Percentiles rank a stretch among this genome's conserved stretches.
These are phyloP conservation scores for Drosophila lutescens DNA, from an alignment of 2,888 invertebrate genomes.

Conservation along the genomic window DNA sequence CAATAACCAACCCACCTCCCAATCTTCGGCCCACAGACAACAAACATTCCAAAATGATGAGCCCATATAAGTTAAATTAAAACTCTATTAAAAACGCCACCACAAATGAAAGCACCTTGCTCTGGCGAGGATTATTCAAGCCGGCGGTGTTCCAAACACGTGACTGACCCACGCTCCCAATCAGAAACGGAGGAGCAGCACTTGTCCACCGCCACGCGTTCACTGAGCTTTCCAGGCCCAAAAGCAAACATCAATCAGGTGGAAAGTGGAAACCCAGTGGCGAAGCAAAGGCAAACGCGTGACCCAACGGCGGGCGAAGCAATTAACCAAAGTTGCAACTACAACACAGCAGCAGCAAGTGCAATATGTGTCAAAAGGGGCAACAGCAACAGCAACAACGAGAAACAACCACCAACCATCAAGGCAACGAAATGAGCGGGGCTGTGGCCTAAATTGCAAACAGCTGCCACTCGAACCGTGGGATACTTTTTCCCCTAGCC, in stretches of 20 bases:
- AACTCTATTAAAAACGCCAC: slow-evolving; percentile 39
- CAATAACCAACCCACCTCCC: slow-evolving; percentile 3
- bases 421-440: slow-evolving; percentile 57
- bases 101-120: slow-evolving; percentile 34
- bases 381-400: slow-evolving; percentile 46
- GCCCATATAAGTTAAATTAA: slow-evolving; percentile 56
- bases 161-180: slow-evolving; percentile 61
- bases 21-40: slow-evolving; percentile 6
- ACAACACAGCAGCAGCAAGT: slow-evolving; percentile 57
- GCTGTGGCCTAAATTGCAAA: slow-evolving; percentile 82
- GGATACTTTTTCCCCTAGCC: slow-evolving; percentile 80
- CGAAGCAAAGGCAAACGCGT: slow-evolving; percentile 55
- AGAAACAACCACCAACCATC: slow-evolving; percentile 26
- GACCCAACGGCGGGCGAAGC: slow-evolving; percentile 50
- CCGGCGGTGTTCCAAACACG: slow-evolving; percentile 44
- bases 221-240: slow-evolving; percentile 24
- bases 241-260: slow-evolving; percentile 45
- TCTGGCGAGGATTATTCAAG: slow-evolving; percentile 36
- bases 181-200: slow-evolving; percentile 28
- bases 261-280: slow-evolving; percentile 8
- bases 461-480: slow-evolving; percentile 83
- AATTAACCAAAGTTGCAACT: slow-evolving; percentile 56
- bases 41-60: slow-evolving; percentile 58
- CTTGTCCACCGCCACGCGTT: slow-evolving; percentile 35
- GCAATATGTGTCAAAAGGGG: slow-evolving; percentile 70